These are phyloP conservation scores for Bradypodion pumilum DNA, from an alignment of 2,797 vertebrate species.

Conservation along the genomic window DNA sequence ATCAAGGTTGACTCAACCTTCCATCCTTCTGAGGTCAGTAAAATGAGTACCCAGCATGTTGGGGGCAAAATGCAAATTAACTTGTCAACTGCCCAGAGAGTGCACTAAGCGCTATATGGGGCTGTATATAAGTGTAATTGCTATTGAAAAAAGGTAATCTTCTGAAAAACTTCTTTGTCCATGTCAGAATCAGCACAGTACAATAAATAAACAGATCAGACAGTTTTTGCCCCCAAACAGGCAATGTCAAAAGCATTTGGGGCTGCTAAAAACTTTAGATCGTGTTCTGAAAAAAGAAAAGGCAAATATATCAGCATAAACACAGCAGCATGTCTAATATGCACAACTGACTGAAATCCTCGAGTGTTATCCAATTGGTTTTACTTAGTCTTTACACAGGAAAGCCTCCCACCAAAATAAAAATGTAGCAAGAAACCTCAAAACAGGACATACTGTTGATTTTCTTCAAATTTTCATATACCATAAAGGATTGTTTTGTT, in stretches of 20 bases:
- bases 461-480: constrained; percentile 29
- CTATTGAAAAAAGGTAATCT: background rate
- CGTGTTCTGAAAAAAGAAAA: background rate
- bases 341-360: background rate
- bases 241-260: no score
- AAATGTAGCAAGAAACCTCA: constrained; percentile 33
- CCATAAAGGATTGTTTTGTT: constrained; percentile 36
- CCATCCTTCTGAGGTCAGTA: no score
- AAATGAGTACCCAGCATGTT: no score
- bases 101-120: no score
- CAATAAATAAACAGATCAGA: no score
- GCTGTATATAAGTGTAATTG: no score
- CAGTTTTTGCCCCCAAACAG: no score
- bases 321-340: background rate
- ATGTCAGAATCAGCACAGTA: no score
- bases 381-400: background rate
- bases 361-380: constrained; percentile 9
- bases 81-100: no score
- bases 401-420: constrained; percentile 24
- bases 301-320: background rate
- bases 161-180: background rate
- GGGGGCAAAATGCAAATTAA: no score
- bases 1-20: no score
- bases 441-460: constrained; percentile 25
- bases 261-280: background rate